Conservation (phyloP, 1,140 invertebrate genomes). For the Nylanderia fulva region DNA sequence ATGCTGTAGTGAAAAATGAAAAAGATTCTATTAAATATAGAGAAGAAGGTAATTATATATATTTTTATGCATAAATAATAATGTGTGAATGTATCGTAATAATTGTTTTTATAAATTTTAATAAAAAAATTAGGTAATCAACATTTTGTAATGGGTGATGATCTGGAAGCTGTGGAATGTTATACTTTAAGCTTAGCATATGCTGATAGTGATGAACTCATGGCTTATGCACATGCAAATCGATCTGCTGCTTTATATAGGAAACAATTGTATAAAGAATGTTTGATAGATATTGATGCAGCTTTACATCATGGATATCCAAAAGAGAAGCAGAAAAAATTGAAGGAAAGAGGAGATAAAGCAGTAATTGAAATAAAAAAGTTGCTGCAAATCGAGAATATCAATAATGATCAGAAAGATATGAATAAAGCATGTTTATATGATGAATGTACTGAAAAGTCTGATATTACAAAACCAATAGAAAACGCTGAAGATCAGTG, state of each 20-base stretch:
- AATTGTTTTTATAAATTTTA: constrained; percentile 17
- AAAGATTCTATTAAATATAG: constrained; percentile 79
- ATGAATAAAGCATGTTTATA: constrained; percentile 1
- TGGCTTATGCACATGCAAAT: constrained; percentile 83
- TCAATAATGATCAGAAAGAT: constrained; percentile 25
- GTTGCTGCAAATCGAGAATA: constrained; percentile 58
- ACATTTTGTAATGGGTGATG: constrained; percentile 82
- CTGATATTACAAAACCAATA: background rate
- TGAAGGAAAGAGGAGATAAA: constrained; percentile 80
- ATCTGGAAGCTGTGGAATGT: constrained; percentile 82
- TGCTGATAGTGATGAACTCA: constrained; percentile 78
- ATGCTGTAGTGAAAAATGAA: constrained; percentile 79
- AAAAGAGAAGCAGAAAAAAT: constrained; percentile 79
- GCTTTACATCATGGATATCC: constrained; percentile 83
- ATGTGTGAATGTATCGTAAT: background rate
- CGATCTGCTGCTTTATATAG: constrained; percentile 85
- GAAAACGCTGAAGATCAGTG: background rate
- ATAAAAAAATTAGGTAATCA: constrained; percentile 79
- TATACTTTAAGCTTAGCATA: constrained; percentile 84
- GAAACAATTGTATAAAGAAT: constrained; percentile 83
- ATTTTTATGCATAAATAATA: background rate
- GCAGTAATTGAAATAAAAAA: constrained; percentile 78
- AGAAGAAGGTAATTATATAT: constrained; percentile 80
- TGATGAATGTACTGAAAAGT: background rate
- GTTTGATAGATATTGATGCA: constrained; percentile 83